Conservation (phyloP, 2,797 vertebrate species). For the Champsocephalus esox region DNA sequence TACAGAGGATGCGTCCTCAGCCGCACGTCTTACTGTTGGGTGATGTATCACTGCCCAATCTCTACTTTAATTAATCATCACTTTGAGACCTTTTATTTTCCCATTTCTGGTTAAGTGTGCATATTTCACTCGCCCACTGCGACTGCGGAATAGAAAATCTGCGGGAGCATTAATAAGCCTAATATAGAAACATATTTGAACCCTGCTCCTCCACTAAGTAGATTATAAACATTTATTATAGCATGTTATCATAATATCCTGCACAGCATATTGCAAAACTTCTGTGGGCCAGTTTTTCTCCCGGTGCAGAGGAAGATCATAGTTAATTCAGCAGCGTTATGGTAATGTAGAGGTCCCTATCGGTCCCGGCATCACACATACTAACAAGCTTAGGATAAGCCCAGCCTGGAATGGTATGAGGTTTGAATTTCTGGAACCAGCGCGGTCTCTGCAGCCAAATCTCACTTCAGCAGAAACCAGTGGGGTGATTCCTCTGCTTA, state of each 20-base stretch:
- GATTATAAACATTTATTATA: conserved; percentile 99
- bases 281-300: conserved; percentile 96
- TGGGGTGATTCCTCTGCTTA: conserved; percentile 84
- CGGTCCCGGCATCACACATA: conserved; percentile 95
- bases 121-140: conserved; percentile 66
- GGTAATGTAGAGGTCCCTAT: conserved; percentile 95
- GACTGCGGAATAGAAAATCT: conserved; percentile 78
- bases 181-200: conserved; percentile 93
- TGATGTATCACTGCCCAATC: conserved; percentile 41
- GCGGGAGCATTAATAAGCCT: conserved; percentile 91
- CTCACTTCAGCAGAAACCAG: conserved; percentile 96
- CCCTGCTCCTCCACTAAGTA: conserved; percentile 92
- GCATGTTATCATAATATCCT: conserved; percentile 99
- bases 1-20: background rate
- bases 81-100: conserved; percentile 62
- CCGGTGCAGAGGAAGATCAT: conserved; percentile 95
- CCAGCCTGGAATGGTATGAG: conserved; percentile 97
- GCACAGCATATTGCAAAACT: conserved; percentile 97
- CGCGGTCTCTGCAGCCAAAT: conserved; percentile 95
- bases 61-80: conserved; percentile 61
- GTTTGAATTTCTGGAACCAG: conserved; percentile 99
- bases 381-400: conserved; percentile 99
- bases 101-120: conserved; percentile 70
- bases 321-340: conserved; percentile 99
- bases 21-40: conserved; percentile 10